Evolutionary conservation across 1,140 invertebrate genomes (phyloP), one percentile per base, ranked within the genome.

Genomic region (Platyura marginata): DNA sequence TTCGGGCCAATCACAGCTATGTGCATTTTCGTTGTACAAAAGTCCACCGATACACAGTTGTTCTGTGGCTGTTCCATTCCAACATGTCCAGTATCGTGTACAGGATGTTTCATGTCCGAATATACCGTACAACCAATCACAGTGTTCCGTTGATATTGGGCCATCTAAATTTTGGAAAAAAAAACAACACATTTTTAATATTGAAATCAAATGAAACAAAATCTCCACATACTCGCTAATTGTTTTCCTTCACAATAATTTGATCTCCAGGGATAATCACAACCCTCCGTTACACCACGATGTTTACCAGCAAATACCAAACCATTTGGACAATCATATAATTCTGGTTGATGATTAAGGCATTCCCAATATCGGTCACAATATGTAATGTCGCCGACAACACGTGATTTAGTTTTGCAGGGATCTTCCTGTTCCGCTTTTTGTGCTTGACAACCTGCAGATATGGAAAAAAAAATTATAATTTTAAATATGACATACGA

Each of bases 21-120:
- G 81, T 0, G 84, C 79, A 48, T 79, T 74, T 62, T 92, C 87
- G 56, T 91, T 91, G 70, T 90, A 92, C 6, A 92, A 67, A 4
- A 92, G 69, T 2, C 87, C 87, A 33, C 87, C 87, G 49, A 90
- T 90, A 62, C 88, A 92, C n/a, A 89, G 73, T 57, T 91, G 87
- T 59, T 90, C 86, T 0, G 85, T 88, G 10, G 86, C 80, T 0
- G 88, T 91, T 23, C 87, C 86, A 59, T 91, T 91, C 88, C 87
- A 91, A 59, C 87, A 91, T 1, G 87, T 90, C 87, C 87, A 92
- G 60, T 91, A 91, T 13, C 88, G 68, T 0, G 87, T 92, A 66
- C 88, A 91, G 0, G 82, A 87, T 1, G 86, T 90, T 61, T 90
- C 86, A 57, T 92, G 88, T 0, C 87, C 86, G 59, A 91, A 91